Conservation (phyloP, 2,113 vertebrate species). For the Setophaga kirtlandii region DNA sequence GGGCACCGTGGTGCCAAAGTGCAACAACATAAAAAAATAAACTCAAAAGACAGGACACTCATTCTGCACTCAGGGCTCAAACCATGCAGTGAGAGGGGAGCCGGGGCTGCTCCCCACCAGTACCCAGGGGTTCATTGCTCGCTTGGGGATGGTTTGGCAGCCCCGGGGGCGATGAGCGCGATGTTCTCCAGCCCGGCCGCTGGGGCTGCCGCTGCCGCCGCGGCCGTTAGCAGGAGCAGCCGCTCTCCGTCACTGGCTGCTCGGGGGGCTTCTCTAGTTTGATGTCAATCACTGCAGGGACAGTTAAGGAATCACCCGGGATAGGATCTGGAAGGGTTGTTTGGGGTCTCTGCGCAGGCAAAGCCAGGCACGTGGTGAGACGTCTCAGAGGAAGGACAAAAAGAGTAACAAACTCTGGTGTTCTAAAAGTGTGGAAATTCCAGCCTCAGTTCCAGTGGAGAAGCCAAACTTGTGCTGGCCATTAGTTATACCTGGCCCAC, state of each 20-base stretch:
- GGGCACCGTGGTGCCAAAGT: slow-evolving; percentile 79
- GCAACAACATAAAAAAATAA: slow-evolving; percentile 79
- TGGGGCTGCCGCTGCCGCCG: slow-evolving; percentile 67
- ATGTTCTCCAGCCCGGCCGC: slow-evolving; percentile 69
- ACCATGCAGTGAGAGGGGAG: slow-evolving; percentile 86
- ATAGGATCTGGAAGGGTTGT: background rate
- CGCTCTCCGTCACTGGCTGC: slow-evolving; percentile 88
- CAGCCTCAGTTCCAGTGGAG: background rate
- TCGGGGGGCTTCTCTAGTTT: slow-evolving; percentile 88
- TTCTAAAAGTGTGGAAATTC: background rate
- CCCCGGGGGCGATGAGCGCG: slow-evolving; percentile 73
- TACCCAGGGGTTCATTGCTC: slow-evolving; percentile 72
- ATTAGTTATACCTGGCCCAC: background rate
- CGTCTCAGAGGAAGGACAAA: background rate
- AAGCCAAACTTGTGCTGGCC: background rate
- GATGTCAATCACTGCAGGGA: slow-evolving; percentile 87
- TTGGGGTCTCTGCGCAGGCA: background rate
- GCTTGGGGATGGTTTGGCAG: slow-evolving; percentile 80
- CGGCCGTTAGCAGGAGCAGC: slow-evolving; percentile 86
- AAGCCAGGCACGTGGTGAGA: background rate
- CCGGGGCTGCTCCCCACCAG: slow-evolving; percentile 66
- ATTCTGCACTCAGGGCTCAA: slow-evolving; percentile 83
- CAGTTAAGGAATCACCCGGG: slow-evolving; percentile 71
- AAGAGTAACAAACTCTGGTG: background rate
- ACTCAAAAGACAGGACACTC: slow-evolving; percentile 69